Base-by-base conservation (phyloP, 2,888 invertebrate genomes). In the Acleris holmiana region DNA sequence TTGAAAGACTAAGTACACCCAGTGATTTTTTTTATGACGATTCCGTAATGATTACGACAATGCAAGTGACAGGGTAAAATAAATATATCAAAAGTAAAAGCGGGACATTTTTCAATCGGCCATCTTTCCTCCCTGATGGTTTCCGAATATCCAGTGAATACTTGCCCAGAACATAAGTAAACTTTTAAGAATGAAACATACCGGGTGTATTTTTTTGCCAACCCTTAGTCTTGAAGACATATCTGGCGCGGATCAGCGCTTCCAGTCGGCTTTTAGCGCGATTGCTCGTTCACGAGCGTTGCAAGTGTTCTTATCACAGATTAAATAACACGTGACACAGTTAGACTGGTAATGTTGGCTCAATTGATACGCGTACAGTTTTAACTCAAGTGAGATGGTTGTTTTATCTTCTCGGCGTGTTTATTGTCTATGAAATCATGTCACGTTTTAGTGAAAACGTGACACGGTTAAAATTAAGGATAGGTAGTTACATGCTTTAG, bases 251-350 rank as follows among this genome's bases (percentile, higher is more conserved):
- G 62, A 62, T 62, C 66, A 67, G 57, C 51, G 50, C 50, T 40
- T 46, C 57, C 56, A 60, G 50, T 25, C 57, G 58, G 66, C 61
- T 67, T 67, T 62, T 58, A 67, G 66, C 62, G 54, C 66, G 66
- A 67, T 67, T 67, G 62, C 62, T 67, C 61, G 58, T 58, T 59
- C 44, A 35, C 35, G 18, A 15, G 21, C 23, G 18, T 10, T 18
- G 21, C 48, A 35, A 58, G 48, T 58, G 57, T 41, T 47, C 48
- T 53, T 47, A 64, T 55, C 53, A 48, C 53, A 64, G 63, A 64
- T 58, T 64, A 53, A 64, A 57, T 58, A 58, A 40, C 53, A 18
- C 53, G 57, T 46, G 47, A 58, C 63, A 53, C 63, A 53, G 57
- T 64, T 63, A 51, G 58, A 51, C 40, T 50, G 25, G 58, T 64